Percentiles rank a stretch among this genome's conserved stretches.
phyloP scores from a whole-genome alignment of 2,888 invertebrate species.

The Cryptops parisi region DNA sequence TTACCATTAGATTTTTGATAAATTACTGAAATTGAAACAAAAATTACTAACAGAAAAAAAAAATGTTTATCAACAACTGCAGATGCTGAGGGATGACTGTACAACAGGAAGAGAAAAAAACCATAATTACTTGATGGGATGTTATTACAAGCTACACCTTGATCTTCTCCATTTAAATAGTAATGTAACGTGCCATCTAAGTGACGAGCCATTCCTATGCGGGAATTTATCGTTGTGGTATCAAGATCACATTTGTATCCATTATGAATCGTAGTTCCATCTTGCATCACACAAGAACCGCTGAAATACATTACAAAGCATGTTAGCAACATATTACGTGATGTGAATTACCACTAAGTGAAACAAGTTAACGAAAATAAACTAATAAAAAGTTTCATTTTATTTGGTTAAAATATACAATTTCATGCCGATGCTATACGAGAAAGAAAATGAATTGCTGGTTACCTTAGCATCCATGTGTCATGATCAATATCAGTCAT shows the following conservation, averaged over 20 bases:
- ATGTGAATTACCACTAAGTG: background rate
- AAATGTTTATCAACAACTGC: background rate
- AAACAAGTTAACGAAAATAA: background rate
- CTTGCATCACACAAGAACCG: conserved; percentile 81
- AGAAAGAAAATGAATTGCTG: background rate
- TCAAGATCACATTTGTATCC: conserved; percentile 78
- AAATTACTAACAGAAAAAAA: background rate
- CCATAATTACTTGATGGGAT: conserved; percentile 40
- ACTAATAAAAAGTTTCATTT: background rate
- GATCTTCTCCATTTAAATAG: conserved; percentile 70
- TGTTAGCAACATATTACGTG: no score
- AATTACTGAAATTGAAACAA: background rate
- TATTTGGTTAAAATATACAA: background rate
- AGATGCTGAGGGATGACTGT: background rate
- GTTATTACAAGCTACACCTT: conserved; percentile 68
- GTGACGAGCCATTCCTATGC: conserved; percentile 77
- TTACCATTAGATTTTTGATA: no score
- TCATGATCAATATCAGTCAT: conserved; percentile 83
- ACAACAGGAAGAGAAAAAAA: background rate
- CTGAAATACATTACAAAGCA: conserved; percentile 30
- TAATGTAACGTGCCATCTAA: conserved; percentile 70
- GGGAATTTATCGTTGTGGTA: conserved; percentile 55
- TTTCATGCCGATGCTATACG: background rate
- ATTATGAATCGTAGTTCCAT: conserved; percentile 67
- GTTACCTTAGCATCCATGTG: conserved; percentile 65